Evolutionary conservation across 2,113 vertebrate genomes (phyloP), one percentile per base, ranked within the genome.

Genomic region (Gadus chalcogrammus): DNA sequence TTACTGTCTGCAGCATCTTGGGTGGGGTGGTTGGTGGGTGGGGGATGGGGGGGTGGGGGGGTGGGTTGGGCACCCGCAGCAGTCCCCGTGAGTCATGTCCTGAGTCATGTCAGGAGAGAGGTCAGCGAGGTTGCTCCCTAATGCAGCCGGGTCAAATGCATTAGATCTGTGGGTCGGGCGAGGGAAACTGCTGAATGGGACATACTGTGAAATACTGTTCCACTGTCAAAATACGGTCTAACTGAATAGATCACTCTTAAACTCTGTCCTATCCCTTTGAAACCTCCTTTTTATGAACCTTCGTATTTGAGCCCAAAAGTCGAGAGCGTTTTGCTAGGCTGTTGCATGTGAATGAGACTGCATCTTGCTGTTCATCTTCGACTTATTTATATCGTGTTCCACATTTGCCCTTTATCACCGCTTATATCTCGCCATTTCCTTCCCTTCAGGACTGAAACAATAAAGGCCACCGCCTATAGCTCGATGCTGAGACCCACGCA

Each of bases 101-200:
- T 58, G 55, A 86, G 78, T 86, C 82, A 82, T 66, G 15, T n/a
- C 69, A 60, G 42, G 75, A 64, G 71, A 81, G 67, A 66, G 68
- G 71, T 27, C 35, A 68, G 55, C 56, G 28, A 70, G 55, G 52
- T 12, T 3, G 15, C 15, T 16, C 55, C 15, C 15, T 68, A 60
- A 68, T 73, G 74, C 53, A 81, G 55, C 42, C 9, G 69, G 71
- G 75, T 77, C 63, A 70, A 59, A 73, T 38, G 72, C 60, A 68
- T 61, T 66, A 66, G 55, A 62, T 35, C 60, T 53, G 28, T 13
- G 60, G 17, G 42, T 48, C 42, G 8, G 42, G 42, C 9, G 42
- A 24, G 60, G 60, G 17, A 65, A 61, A 15, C 31, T 31, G 17
- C 42, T 16, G 24, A 64, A 64, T 62, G 12, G 24, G 24, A 62